Conservation (phyloP, 2,888 invertebrate genomes). For the Bombylius major region DNA sequence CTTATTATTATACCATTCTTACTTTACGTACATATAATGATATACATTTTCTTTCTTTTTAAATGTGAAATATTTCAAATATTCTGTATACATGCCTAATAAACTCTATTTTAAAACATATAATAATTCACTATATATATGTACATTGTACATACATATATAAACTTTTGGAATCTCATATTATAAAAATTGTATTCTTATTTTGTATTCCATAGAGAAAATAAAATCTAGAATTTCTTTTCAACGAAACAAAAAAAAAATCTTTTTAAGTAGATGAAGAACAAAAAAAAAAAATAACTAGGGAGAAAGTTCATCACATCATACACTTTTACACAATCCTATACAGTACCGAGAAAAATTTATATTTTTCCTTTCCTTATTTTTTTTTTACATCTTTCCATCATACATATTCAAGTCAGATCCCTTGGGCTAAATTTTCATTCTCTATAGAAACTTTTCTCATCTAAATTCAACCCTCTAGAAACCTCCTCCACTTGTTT, state of each 20-base stretch:
- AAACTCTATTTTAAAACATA: background rate
- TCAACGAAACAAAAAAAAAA: background rate
- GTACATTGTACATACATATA: too few relatives aligned
- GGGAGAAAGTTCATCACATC: background rate
- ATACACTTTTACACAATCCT: too few relatives aligned
- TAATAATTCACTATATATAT: background rate
- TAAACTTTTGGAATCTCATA: background rate
- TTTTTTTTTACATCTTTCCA: background rate
- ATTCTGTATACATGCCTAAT: background rate
- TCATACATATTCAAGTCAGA: conserved; percentile 4
- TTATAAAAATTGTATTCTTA: background rate
- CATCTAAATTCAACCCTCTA: background rate
- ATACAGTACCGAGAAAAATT: too few relatives aligned
- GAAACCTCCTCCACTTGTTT: too few relatives aligned
- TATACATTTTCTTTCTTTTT: too few relatives aligned
- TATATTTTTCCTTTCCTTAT: too few relatives aligned
- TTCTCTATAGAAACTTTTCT: conserved; percentile 3
- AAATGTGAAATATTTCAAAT: background rate
- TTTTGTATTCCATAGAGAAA: background rate
- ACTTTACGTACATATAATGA: too few relatives aligned
- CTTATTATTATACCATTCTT: too few relatives aligned
- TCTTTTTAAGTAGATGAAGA: too few relatives aligned
- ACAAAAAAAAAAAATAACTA: too few relatives aligned
- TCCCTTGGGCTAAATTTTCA: conserved; percentile 7
- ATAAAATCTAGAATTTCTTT: background rate